Evolutionary conservation across 2,888 invertebrate species (phyloP), one percentile per base, ranked within the genome.

Genomic region (Andrena minutula): DNA sequence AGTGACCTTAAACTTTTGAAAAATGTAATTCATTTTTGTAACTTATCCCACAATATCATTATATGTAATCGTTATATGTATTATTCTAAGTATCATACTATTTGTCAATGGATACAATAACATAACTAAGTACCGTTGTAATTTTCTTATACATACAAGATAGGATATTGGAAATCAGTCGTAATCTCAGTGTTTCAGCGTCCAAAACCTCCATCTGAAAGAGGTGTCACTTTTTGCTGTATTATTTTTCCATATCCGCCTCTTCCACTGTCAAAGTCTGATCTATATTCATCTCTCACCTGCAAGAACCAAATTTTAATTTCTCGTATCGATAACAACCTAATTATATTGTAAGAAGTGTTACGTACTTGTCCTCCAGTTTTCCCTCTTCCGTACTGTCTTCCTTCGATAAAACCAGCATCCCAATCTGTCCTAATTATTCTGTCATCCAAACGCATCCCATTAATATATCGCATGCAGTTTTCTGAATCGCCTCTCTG

Each of bases 341-440:
- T 16, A 20, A 20, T 30, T 60, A 30, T 60, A 41, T 0, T 12
- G 28, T 74, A 82, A 12, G 61, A 26, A 75, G 74, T 74, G 2
- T 28, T 51, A 61, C 7, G 16, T 94, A 98, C 99, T 96, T 99
- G 99, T 91, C 99, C 99, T 73, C 99, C 99, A 90, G 98, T 98
- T 95, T 99, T 99, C 72, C 99, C 99, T 88, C 99, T 95, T 35
- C 99, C 99, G 95, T 98, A 99, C 93, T 99, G 99, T 88, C 99
- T 95, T 2, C 99, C 99, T 95, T 99, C 99, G 83, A 98, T 96
- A 94, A 99, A 99, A 1, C 99, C 99, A 47, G 99, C 99, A 94
- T 99, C 99, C 99, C 99, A 99, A 94, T 99, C 99, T 75, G 99
- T 98, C 91, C 99, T 96, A 63, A 99, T 98, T 83, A 99, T 97